Evolutionary conservation across 1,140 invertebrate species (phyloP).

Genomic region (Drosophila nasuta): DNA sequence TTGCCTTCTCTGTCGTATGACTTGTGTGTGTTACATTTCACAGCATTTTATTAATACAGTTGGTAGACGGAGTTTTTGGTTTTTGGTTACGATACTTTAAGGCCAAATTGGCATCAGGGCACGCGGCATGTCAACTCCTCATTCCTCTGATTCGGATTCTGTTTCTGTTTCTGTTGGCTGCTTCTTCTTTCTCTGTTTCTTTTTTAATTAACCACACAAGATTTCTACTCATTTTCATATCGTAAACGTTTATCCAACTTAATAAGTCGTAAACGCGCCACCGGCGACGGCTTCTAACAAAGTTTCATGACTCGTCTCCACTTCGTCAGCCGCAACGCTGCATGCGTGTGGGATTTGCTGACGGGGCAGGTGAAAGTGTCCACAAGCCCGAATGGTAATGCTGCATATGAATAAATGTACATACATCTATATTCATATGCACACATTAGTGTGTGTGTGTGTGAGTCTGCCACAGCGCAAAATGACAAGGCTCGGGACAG

Average conservation of each 20-base stretch:
- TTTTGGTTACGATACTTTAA: constrained; percentile 1
- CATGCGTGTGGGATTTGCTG: constrained; percentile 69
- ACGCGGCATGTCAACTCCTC: constrained; percentile 32
- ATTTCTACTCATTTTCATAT: constrained; percentile 82
- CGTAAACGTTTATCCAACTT: constrained; percentile 84
- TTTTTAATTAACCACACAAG: constrained; percentile 83
- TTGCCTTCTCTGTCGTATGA: constrained; percentile 27
- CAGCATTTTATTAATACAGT: constrained; percentile 68
- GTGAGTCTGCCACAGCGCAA: not conserved
- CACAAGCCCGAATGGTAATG: constrained; percentile 4
- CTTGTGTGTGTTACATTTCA: constrained; percentile 81
- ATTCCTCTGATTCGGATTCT: constrained; percentile 4
- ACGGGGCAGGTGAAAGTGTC: constrained; percentile 63
- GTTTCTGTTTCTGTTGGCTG: not conserved
- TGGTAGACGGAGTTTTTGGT: constrained; percentile 21
- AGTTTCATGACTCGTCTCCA: constrained; percentile 44
- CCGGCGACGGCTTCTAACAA: constrained; percentile 69
- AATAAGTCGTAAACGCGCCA: constrained; percentile 81
- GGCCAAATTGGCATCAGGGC: constrained; percentile 25
- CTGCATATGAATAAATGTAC: constrained; percentile 18
- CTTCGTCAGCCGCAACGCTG: not conserved
- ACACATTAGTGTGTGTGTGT: not conserved
- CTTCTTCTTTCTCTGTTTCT: constrained; percentile 33
- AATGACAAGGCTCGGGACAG: constrained; percentile 47
- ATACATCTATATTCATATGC: constrained; percentile 12